Evolutionary conservation across 2,113 vertebrate species (phyloP), one percentile per base, ranked within the genome.

Genomic region (Chascanopsetta lugubris): DNA sequence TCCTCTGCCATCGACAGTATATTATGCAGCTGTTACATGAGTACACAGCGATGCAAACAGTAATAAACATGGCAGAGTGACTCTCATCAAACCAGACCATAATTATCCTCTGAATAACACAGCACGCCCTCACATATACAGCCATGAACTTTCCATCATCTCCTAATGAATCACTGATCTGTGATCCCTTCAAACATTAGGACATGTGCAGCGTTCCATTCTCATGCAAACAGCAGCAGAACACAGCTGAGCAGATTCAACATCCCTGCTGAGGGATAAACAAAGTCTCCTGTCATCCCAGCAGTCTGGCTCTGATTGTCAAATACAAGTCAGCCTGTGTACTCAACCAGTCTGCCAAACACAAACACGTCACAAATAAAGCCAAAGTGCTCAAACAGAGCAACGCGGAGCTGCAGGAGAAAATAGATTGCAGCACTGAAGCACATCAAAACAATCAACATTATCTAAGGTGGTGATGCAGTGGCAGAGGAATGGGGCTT

Each of bases 21-120:
- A 40, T 43, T 1, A 1, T 18, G 38, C 17, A 25, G 24, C 27
- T 8, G 15, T 36, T 36, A 15, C 46, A 40, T 49, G 72, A 51
- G 5, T 32, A 49, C 34, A 11, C 27, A 32, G 30, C 11, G 25
- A 54, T 54, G 36, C 18, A 51, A 48, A 29, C n/a, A 43, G 36
- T 6, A 53, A 64, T 46, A 2, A 67, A 47, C n/a, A 8, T 53
- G 32, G 22, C 34, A 5, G n/a, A 34, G 47, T 15, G 18, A 38
- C 20, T 57, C 24, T 17, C 4, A 29, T 64, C 24, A 57, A 62
- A 70, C 26, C 9, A 51, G 40, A 59, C 38, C 29, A 30, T 63
- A 36, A 75, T 53, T 66, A 63, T 54, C 12, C 40, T 49, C 12
- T n/a, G 9, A 49, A 80, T 75, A 43, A 60, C 22, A 61, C 48